Conservation (phyloP, 1,140 invertebrate genomes). For the Steinernema feltiae region DNA sequence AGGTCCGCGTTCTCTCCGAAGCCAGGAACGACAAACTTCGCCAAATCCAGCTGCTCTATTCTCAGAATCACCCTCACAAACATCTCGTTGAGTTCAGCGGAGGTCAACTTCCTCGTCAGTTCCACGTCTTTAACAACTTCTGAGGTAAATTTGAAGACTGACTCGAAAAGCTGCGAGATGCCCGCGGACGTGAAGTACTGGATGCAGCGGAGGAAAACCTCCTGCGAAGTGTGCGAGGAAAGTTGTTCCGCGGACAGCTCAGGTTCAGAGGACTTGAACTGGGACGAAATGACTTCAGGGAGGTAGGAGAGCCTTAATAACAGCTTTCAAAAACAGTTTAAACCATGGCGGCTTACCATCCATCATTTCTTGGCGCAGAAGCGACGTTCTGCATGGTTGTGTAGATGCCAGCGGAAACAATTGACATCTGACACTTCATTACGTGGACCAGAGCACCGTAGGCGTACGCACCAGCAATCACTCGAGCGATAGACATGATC, state of each 20-base stretch:
- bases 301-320: slow-evolving; percentile 8
- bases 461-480: neutral
- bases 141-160: neutral
- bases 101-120: neutral
- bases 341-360: neutral
- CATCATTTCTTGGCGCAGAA: neutral
- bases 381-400: neutral
- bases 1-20: neutral
- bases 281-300: neutral
- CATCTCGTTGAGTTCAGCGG: neutral
- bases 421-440: slow-evolving; percentile 10
- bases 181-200: neutral
- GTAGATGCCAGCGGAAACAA: neutral
- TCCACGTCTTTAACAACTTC: neutral
- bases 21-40: neutral
- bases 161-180: neutral
- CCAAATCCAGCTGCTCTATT: neutral
- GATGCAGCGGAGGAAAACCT: neutral
- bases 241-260: neutral
- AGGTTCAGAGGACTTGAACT: neutral
- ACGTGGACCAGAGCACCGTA: neutral
- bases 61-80: neutral
- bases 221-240: neutral
- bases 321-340: neutral
- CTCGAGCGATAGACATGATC: neutral